Conservation (phyloP, 1,140 invertebrate genomes). For the Limonius californicus region DNA sequence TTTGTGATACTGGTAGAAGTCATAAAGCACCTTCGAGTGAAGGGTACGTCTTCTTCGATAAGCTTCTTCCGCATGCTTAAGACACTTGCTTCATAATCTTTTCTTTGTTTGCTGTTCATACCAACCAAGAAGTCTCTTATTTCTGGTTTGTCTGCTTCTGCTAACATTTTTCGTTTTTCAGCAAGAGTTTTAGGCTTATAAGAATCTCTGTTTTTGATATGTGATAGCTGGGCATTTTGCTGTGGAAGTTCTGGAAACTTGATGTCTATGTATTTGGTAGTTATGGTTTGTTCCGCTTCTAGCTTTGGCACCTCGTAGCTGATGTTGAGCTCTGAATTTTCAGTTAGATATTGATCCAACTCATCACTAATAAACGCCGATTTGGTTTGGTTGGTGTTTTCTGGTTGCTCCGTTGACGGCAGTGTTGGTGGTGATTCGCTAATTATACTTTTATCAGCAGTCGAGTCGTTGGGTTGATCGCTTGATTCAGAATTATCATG, state of each 20-base stretch:
- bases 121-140: neutral
- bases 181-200: constrained; percentile 43
- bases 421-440: neutral
- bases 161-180: constrained; percentile 42
- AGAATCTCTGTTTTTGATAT: neutral
- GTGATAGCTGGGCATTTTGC: neutral
- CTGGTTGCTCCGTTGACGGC: neutral
- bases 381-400: neutral
- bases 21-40: neutral
- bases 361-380: constrained; percentile 17
- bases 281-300: neutral
- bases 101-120: neutral
- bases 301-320: constrained; percentile 21
- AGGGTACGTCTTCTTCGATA: neutral
- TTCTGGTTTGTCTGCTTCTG: constrained; percentile 15
- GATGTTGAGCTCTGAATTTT: constrained; percentile 20
- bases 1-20: neutral
- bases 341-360: constrained; percentile 17
- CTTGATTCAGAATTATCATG: neutral
- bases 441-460: neutral
- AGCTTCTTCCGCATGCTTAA: neutral
- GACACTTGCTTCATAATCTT: neutral
- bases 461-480: too few relatives aligned
- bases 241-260: neutral
- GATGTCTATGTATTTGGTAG: neutral